Evolutionary conservation across 2,113 vertebrate genomes (phyloP), one percentile per base, ranked within the genome.

Genomic region (Syngnathus typhle): DNA sequence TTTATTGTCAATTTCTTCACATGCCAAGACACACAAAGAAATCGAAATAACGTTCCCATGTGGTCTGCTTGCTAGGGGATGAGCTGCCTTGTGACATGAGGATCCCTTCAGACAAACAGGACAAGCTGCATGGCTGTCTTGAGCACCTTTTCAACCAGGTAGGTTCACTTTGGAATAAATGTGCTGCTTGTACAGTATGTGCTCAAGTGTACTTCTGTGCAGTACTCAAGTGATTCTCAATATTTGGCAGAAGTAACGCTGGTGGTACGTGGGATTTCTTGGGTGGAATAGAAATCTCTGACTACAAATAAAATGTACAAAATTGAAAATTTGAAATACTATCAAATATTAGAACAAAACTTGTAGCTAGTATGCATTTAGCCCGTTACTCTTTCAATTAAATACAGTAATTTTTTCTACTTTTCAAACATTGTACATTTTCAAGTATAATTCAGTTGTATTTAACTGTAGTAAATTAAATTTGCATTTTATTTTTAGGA

Each of bases 111-210:
- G 96, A 99, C 85, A 98, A 98, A 65, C 97, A 99, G 86, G 97
- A 99, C 88, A 99, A 98, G 77, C 91, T 99, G 6, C 97, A 99
- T 0, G 96, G 97, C 71, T 99, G 96, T 79, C 92, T 98, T 43
- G 97, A 99, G 69, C 96, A 99, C 71, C 96, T 99, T 69, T 99
- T 98, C 78, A 98, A 98, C 84, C 96, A 98, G 94, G 96, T 98
- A 21, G 47, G 72, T 61, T 73, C n/a, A 55, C 18, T 47, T 68
- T 3, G 5, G 9, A 56, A 1, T 38, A 32, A 41, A 58, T 27
- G 13, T 13, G 41, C 47, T 38, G 23, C 0, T 66, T n/a, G 52
- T 41, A 32, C 27, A 32, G 27, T 32, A 39, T 5, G 37, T 60
- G 32, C 38, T 8, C 7, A 39, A n/a, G 18, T 11, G 7, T 16